Percentiles rank a stretch among this genome's conserved stretches.
phyloP scores from a whole-genome alignment of 2,797 vertebrate genomes.

The Anguilla megastoma region DNA sequence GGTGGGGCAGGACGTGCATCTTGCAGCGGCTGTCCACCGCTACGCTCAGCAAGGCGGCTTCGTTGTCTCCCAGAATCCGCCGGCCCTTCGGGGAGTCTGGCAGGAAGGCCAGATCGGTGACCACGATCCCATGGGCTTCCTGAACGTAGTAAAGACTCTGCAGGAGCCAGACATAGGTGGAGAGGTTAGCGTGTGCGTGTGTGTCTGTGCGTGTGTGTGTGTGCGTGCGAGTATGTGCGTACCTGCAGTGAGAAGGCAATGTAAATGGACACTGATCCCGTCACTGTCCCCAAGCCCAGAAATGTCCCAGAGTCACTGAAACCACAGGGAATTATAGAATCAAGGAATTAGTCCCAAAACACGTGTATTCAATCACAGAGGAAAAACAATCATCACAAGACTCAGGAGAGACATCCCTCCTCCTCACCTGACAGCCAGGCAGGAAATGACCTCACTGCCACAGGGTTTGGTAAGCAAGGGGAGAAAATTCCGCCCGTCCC shows the following conservation, averaged over 20 bases:
- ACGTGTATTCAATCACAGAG: background rate
- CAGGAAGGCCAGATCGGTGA: constrained; percentile 89
- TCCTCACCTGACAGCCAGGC: constrained; percentile 84
- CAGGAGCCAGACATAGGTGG: constrained; percentile 35
- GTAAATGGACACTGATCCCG: constrained; percentile 92
- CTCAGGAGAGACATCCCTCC: background rate
- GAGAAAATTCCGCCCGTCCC: constrained; percentile 87
- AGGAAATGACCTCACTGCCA: constrained; percentile 87
- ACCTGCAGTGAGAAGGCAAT: constrained; percentile 96
- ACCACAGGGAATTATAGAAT: background rate
- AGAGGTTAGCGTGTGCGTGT: background rate
- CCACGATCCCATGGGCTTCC: constrained; percentile 92
- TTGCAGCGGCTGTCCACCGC: constrained; percentile 94
- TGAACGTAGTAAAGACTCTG: constrained; percentile 89
- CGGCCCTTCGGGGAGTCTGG: constrained; percentile 72
- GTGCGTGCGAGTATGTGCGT: constrained; percentile 41
- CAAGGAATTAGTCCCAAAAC: background rate
- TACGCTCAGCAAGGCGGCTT: constrained; percentile 88
- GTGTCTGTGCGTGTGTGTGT: constrained; percentile 17
- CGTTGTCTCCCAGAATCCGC: constrained; percentile 76
- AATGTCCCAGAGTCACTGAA: constrained; percentile 90
- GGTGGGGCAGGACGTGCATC: constrained; percentile 79
- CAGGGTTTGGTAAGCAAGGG: constrained; percentile 86
- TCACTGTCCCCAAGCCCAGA: constrained; percentile 91
- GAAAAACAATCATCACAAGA: background rate